These are phyloP conservation scores for Sphenopsis melanotis DNA, from an alignment of 2,797 vertebrate genomes.

Conservation along the genomic window DNA sequence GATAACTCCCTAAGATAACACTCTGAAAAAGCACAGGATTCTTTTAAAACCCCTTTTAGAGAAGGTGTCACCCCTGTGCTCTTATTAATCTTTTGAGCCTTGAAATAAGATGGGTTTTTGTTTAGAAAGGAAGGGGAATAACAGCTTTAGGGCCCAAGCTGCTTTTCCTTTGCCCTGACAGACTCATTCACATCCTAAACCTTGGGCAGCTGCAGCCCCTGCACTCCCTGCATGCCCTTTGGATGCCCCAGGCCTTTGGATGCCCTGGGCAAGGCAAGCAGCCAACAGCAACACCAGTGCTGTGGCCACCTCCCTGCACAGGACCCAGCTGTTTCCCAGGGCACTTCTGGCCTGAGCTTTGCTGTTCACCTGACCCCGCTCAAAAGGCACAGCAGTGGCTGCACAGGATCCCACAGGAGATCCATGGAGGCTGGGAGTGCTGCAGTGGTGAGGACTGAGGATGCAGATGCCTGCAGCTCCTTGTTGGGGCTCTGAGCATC, in stretches of 20 bases:
- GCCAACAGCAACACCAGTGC: neutral
- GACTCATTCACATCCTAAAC: neutral
- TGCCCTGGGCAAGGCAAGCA: accelerated
- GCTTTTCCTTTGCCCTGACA: neutral
- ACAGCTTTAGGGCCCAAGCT: neutral
- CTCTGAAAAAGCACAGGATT: neutral
- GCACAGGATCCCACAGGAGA: neutral
- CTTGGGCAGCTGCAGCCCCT: neutral
- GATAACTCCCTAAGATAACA: neutral
- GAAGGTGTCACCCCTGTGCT: neutral
- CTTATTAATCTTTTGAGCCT: neutral
- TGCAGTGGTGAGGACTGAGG: neutral
- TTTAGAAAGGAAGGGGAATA: neutral
- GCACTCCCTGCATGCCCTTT: neutral
- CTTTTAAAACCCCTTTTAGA: neutral
- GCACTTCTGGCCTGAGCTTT: neutral
- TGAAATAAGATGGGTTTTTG: neutral
- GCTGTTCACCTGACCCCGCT: neutral
- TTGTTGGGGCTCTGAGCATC: neutral
- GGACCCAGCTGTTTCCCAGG: neutral
- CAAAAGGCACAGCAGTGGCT: neutral
- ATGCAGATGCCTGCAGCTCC: neutral
- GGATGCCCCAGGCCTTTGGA: neutral
- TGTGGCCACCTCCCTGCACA: neutral
- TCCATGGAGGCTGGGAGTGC: accelerated